phyloP scores from a whole-genome alignment of 2,797 vertebrate genomes.

The Siniperca scherzeri region DNA sequence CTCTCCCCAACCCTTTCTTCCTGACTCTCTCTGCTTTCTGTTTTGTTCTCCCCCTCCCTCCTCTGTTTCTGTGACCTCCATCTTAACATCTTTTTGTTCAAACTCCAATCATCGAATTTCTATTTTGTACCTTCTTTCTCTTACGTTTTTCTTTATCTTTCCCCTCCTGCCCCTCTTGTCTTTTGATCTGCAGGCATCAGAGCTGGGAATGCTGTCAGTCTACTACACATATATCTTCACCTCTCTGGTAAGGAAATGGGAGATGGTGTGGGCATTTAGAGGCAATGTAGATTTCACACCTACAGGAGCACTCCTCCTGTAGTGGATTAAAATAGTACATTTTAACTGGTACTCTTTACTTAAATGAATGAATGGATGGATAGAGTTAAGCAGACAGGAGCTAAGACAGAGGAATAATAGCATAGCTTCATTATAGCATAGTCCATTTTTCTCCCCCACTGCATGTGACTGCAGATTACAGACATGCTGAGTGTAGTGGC shows the following conservation, averaged over 20 bases:
- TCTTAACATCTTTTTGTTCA: conserved; percentile 43
- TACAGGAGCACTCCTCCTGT: conserved; percentile 26
- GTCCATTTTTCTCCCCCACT: conserved; percentile 45
- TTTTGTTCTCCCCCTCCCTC: background rate
- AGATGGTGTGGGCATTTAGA: conserved; percentile 18
- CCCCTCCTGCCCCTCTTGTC: conserved; percentile 53
- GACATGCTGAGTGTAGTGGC: conserved; percentile 2
- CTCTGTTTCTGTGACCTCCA: conserved; percentile 28
- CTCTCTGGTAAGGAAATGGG: conserved; percentile 92
- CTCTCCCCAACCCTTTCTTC: conserved; percentile 49
- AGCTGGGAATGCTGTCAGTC: conserved; percentile 97
- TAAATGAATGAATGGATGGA: conserved; percentile 48
- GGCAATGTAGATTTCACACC: conserved; percentile 35
- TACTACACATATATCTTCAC: conserved; percentile 99
- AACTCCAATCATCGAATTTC: conserved; percentile 12
- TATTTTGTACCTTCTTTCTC: conserved; percentile 14
- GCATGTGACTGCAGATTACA: conserved; percentile 43
- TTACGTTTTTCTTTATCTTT: conserved; percentile 37
- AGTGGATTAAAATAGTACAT: conserved; percentile 29
- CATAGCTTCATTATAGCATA: conserved; percentile 26
- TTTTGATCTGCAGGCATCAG: conserved; percentile 91
- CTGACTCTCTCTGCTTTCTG: conserved; percentile 14
- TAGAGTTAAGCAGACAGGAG: conserved; percentile 27
- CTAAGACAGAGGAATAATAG: conserved; percentile 39
- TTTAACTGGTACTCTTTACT: conserved; percentile 37